Evolutionary conservation across 2,888 invertebrate genomes (phyloP).

Genomic region (Trichacis sp.): DNA sequence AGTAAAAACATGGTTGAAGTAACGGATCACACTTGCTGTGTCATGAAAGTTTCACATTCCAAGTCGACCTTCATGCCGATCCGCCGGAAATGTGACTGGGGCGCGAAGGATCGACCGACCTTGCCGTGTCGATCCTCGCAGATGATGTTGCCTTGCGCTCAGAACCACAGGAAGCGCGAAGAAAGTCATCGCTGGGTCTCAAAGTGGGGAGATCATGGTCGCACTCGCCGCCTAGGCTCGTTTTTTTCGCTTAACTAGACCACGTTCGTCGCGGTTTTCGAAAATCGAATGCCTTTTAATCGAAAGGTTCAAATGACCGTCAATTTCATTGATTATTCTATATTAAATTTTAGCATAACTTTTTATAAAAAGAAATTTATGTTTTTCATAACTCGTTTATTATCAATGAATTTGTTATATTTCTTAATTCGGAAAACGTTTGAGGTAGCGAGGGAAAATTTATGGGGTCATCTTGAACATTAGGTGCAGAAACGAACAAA

Average conservation of each 20-base stretch:
- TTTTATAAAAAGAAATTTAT: no score
- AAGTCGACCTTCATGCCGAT: conserved; percentile 19
- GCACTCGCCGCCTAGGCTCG: no score
- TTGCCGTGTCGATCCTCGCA: conserved; percentile 41
- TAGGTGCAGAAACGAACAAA: not conserved
- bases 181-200: conserved; percentile 57
- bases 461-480: conserved; percentile 4
- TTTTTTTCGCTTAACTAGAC: not conserved
- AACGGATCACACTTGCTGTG: no score
- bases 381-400: no score
- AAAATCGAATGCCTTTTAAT: conserved; percentile 12
- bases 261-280: conserved; percentile 14
- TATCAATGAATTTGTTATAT: no score
- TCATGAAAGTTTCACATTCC: conserved; percentile 8
- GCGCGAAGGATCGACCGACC: conserved; percentile 37
- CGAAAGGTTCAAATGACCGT: no score
- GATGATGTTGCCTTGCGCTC: conserved; percentile 41
- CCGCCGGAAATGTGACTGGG: conserved; percentile 18
- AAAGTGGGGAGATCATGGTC: no score
- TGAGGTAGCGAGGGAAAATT: no score
- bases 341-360: no score
- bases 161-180: conserved; percentile 45
- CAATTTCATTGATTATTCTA: no score
- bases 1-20: no score
- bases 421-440: no score